A percentile compares a stretch with the other conserved stretches of the same genome.
Evolutionary conservation across 2,888 invertebrate genomes (phyloP).

Genomic region (Chymomyza fuscimana): DNA sequence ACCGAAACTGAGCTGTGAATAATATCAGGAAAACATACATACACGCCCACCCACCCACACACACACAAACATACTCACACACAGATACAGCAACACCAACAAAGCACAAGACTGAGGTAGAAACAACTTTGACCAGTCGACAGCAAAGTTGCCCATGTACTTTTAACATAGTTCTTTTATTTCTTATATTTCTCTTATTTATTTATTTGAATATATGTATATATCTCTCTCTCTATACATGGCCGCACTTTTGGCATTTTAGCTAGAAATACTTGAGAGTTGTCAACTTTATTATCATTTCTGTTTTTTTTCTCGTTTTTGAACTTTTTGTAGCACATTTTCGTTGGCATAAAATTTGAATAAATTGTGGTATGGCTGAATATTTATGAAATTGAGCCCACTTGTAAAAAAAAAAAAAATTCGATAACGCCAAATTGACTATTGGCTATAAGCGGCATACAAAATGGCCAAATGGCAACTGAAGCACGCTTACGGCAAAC

Average conservation of each 20-base stretch:
- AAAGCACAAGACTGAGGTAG: conserved; percentile 5
- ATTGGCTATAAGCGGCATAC: not conserved
- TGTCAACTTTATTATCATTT: conserved; percentile 14
- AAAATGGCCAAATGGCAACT: conserved; percentile 12
- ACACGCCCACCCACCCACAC: no score
- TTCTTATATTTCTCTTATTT: conserved; percentile 24
- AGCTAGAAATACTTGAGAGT: not conserved
- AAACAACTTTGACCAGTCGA: conserved; percentile 23
- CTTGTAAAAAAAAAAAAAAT: not conserved
- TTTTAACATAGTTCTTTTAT: conserved; percentile 23
- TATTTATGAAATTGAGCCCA: conserved; percentile 24
- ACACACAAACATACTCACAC: no score
- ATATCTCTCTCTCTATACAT: conserved; percentile 20
- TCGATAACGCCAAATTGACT: conserved; percentile 8
- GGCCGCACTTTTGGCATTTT: conserved; percentile 15
- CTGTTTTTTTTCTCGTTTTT: conserved; percentile 21
- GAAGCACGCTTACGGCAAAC: conserved; percentile 30
- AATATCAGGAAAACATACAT: not conserved
- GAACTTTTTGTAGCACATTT: not conserved
- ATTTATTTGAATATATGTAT: conserved; percentile 32
- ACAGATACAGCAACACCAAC: no score
- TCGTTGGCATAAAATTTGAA: not conserved
- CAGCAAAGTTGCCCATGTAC: conserved; percentile 16
- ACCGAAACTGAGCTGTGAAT: not conserved
- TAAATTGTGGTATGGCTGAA: not conserved